Evolutionary conservation across 2,888 invertebrate species (phyloP).

Genomic region (Noctua fimbriata): DNA sequence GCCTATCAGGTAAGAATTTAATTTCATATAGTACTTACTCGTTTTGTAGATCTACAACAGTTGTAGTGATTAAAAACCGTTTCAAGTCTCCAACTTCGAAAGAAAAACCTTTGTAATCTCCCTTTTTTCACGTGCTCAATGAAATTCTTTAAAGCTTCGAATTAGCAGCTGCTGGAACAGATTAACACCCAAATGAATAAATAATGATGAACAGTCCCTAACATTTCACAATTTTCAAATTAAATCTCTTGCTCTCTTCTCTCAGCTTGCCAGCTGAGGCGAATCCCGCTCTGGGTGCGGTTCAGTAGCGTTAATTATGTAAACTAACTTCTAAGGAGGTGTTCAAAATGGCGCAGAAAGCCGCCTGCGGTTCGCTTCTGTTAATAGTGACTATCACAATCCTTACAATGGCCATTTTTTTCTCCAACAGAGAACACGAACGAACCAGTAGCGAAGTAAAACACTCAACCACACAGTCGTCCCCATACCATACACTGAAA

Average conservation of each 20-base stretch:
- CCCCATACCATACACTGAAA: conserved; percentile 87
- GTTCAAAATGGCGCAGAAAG: not conserved
- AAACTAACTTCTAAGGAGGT: not conserved
- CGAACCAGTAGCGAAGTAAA: conserved; percentile 88
- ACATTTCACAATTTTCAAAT: not conserved
- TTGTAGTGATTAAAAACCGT: not conserved
- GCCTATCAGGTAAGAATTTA: conserved; percentile 83
- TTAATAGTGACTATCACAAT: not conserved
- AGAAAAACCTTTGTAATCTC: not conserved
- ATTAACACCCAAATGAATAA: not conserved
- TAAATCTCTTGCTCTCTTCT: not conserved
- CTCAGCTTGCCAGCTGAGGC: not conserved
- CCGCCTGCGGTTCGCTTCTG: not conserved
- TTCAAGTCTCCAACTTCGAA: not conserved
- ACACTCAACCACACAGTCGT: conserved; percentile 84
- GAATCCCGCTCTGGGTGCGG: not conserved
- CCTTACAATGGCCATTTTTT: not conserved
- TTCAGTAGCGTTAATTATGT: not conserved
- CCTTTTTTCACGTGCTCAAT: not conserved
- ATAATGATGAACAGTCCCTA: too few relatives aligned
- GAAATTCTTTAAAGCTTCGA: not conserved
- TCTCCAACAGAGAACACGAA: conserved; percentile 83
- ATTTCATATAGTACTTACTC: not conserved
- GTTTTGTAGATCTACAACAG: not conserved
- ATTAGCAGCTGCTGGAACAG: too few relatives aligned